Evolutionary conservation across 2,113 vertebrate species (phyloP).

Genomic region (Merops nubicus): DNA sequence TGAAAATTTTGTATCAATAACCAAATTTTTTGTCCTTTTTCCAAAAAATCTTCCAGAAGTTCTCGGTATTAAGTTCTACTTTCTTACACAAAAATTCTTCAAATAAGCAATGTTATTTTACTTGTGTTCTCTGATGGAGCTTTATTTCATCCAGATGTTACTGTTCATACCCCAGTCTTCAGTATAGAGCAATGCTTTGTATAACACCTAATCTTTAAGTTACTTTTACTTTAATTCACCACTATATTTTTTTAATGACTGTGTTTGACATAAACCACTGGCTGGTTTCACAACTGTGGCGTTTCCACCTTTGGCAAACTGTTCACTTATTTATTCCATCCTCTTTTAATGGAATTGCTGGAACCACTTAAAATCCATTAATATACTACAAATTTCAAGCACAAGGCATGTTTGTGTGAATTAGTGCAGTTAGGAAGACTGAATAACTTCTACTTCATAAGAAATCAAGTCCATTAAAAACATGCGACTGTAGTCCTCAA

Average conservation of each 20-base stretch:
- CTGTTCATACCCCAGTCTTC: conserved; percentile 46
- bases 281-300: conserved; percentile 46
- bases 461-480: not conserved
- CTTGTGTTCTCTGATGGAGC: conserved; percentile 47
- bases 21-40: not conserved
- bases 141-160: conserved; percentile 65
- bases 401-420: not conserved
- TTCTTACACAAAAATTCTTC: conserved; percentile 13
- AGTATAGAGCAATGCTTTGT: conserved; percentile 18
- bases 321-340: not conserved
- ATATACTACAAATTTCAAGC: conserved; percentile 31
- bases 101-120: conserved; percentile 37
- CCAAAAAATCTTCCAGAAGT: not conserved
- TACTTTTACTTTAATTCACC: conserved; percentile 52
- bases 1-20: not conserved
- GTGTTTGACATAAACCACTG: conserved; percentile 67
- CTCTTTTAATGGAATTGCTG: conserved; percentile 63
- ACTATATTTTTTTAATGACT: not conserved
- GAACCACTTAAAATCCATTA: conserved; percentile 63
- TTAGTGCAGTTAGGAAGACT: not conserved
- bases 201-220: conserved; percentile 16
- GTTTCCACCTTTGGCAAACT: conserved; percentile 56
- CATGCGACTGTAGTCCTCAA: not conserved
- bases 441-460: not conserved
- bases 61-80: not conserved